Evolutionary conservation across 2,113 vertebrate species (phyloP).

Genomic region (Hepsetus odoe): DNA sequence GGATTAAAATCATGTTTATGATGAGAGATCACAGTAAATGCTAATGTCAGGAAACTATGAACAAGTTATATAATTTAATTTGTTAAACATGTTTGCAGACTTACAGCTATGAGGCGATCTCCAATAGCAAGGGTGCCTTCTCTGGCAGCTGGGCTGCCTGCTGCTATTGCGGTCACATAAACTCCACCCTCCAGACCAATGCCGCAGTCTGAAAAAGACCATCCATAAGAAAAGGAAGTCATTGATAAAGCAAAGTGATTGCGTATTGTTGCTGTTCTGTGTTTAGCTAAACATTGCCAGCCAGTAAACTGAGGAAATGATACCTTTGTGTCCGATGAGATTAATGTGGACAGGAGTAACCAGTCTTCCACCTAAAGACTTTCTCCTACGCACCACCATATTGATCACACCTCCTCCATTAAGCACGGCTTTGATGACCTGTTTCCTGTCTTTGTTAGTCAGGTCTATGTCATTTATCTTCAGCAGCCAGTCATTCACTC

Average conservation of each 20-base stretch:
- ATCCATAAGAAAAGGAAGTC: neutral
- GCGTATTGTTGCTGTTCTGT: too few relatives aligned
- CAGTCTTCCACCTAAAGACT: constrained; percentile 90
- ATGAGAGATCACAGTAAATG: constrained; percentile 8
- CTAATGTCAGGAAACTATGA: constrained; percentile 35
- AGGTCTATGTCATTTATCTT: constrained; percentile 96
- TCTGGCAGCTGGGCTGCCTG: constrained; percentile 90
- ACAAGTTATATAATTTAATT: constrained; percentile 12
- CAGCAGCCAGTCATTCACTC: constrained; percentile 96
- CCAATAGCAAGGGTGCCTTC: constrained; percentile 90
- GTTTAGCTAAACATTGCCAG: neutral
- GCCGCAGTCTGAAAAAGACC: constrained; percentile 82
- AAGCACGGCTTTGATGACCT: constrained; percentile 92
- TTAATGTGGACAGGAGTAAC: constrained; percentile 92
- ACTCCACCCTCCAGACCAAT: constrained; percentile 90
- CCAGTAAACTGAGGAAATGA: neutral
- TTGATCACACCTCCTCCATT: constrained; percentile 92
- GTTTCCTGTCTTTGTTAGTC: constrained; percentile 95
- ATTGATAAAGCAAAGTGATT: too few relatives aligned
- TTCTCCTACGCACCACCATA: constrained; percentile 93
- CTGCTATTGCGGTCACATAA: constrained; percentile 85
- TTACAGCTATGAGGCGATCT: constrained; percentile 93
- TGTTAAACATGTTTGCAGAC: constrained; percentile 60
- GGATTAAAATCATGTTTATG: constrained; percentile 10
- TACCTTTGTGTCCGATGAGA: constrained; percentile 93